Evolutionary conservation across 1,140 invertebrate species (phyloP).

Genomic region (Polyergus mexicanus): DNA sequence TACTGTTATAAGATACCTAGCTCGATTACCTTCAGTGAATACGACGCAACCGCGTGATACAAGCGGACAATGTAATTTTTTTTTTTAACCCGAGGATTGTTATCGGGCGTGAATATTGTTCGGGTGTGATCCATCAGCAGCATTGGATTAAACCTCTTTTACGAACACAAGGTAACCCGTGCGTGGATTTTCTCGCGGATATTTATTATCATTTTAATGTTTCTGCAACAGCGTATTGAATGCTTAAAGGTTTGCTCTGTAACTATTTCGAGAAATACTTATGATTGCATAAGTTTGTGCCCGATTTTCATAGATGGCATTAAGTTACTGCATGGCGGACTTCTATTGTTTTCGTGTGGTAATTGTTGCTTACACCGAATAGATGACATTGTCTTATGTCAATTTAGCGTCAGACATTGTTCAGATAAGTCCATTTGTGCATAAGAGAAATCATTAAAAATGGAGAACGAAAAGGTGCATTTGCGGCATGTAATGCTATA

Average conservation of each 20-base stretch:
- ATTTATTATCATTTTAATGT: slow-evolving; percentile 8
- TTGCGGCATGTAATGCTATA: too few relatives aligned
- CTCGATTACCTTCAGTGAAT: not conserved
- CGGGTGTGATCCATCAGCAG: slow-evolving; percentile 43
- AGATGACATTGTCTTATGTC: too few relatives aligned
- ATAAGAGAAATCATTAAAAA: too few relatives aligned
- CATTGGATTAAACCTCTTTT: slow-evolving; percentile 49
- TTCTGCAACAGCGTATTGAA: not conserved
- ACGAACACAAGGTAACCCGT: not conserved
- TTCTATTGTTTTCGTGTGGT: too few relatives aligned
- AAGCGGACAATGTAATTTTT: not conserved
- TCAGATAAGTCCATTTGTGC: too few relatives aligned
- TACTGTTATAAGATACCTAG: slow-evolving; percentile 34
- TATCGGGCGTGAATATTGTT: slow-evolving; percentile 57
- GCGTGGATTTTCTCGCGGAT: not conserved
- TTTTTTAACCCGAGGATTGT: slow-evolving; percentile 1
- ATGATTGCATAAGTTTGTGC: too few relatives aligned
- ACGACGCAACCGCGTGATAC: not conserved
- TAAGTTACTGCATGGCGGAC: too few relatives aligned
- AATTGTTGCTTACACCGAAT: too few relatives aligned
- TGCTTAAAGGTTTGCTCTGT: not conserved
- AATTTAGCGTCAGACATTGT: too few relatives aligned
- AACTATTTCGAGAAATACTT: slow-evolving; percentile 10
- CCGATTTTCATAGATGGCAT: too few relatives aligned
- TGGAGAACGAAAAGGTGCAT: too few relatives aligned